Evolutionary conservation across 2,888 invertebrate genomes (phyloP).

Genomic region (Limnephilus rhombicus): DNA sequence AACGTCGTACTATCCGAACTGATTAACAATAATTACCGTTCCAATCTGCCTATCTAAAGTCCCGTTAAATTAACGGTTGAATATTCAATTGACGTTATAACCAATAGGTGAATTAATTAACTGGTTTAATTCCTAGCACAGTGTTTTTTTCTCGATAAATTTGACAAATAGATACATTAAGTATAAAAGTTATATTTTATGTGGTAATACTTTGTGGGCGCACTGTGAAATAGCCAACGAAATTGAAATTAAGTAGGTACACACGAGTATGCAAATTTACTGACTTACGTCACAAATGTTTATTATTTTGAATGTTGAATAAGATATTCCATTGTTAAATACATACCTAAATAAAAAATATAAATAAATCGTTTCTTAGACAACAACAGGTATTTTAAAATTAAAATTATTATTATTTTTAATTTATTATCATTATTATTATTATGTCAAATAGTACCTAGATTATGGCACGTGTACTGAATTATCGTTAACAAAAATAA

Average conservation of each 20-base stretch:
- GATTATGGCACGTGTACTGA: neutral
- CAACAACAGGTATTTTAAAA: neutral
- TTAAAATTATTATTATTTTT: too few species aligned
- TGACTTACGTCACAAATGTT: constrained; percentile 13
- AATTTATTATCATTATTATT: too few species aligned
- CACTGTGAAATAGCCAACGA: constrained; percentile 2
- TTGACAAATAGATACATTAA: neutral
- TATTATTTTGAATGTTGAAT: constrained; percentile 8
- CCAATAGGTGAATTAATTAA: too few species aligned
- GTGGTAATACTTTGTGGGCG: neutral
- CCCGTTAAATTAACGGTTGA: too few species aligned
- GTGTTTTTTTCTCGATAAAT: neutral
- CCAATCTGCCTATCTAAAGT: too few species aligned
- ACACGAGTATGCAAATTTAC: constrained; percentile 38
- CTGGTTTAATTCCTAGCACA: neutral
- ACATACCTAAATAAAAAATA: neutral
- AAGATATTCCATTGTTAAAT: neutral
- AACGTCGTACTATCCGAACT: too few species aligned
- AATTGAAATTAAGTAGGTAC: constrained; percentile 28
- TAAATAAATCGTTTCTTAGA: neutral
- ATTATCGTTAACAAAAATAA: neutral
- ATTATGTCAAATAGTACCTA: too few species aligned
- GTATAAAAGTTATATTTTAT: neutral
- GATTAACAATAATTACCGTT: too few species aligned
- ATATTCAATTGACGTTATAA: neutral